Evolutionary conservation across 1,140 invertebrate species (phyloP).

Genomic region (Achroia grisella): DNA sequence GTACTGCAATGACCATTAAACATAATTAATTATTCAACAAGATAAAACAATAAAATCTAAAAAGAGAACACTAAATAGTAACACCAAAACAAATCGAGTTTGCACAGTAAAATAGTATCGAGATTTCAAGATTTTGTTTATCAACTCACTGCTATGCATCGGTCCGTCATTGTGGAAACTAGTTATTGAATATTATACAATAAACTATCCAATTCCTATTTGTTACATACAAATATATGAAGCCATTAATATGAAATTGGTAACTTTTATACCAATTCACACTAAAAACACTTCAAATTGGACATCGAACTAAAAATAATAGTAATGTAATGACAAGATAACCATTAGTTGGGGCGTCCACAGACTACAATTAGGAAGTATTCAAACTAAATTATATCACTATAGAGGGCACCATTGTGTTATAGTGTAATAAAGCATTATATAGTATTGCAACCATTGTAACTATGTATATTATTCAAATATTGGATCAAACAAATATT

Average conservation of each 20-base stretch:
- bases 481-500: no score
- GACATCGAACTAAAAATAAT: no score
- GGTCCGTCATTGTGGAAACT: slow-evolving; percentile 32
- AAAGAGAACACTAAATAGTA: neutral
- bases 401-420: no score
- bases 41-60: neutral
- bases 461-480: no score
- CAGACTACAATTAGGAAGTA: no score
- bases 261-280: neutral
- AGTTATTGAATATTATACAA: neutral
- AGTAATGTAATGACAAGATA: slow-evolving; percentile 31
- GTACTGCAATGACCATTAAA: no score
- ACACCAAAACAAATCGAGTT: slow-evolving; percentile 15
- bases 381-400: no score
- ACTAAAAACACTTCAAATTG: no score
- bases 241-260: slow-evolving; percentile 9
- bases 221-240: neutral
- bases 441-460: no score
- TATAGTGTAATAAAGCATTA: no score
- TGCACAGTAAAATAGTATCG: slow-evolving; percentile 14
- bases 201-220: neutral
- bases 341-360: slow-evolving; percentile 44
- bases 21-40: neutral
- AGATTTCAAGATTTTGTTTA: slow-evolving; percentile 11
- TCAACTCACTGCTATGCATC: slow-evolving; percentile 48